These are phyloP conservation scores for Gasterosteus nipponicus DNA, from an alignment of 2,113 vertebrate species.

Conservation along the genomic window DNA sequence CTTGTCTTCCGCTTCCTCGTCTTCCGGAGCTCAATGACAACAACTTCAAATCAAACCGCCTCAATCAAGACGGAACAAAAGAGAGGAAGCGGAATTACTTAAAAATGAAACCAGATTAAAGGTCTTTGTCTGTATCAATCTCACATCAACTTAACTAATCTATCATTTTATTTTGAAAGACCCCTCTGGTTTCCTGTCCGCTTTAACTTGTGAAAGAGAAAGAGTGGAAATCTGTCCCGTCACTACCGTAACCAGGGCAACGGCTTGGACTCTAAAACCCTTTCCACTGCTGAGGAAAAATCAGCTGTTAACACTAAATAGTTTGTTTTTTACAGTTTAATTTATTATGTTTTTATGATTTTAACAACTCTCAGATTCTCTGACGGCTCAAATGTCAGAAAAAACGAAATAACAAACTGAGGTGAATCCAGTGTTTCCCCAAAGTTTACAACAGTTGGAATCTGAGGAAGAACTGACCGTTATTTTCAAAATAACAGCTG, in stretches of 20 bases:
- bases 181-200: neutral
- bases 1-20: too few relatives aligned
- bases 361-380: neutral
- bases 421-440: too few relatives aligned
- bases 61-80: neutral
- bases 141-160: neutral
- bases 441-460: too few relatives aligned
- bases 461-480: neutral
- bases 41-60: neutral
- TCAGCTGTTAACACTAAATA: constrained; percentile 29
- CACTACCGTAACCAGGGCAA: constrained; percentile 29
- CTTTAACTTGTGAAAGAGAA: neutral
- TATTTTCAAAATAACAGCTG: neutral
- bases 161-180: neutral
- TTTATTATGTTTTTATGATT: constrained; percentile 48
- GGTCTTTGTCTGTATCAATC: neutral
- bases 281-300: constrained; percentile 4
- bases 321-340: constrained; percentile 5
- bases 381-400: neutral
- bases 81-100: neutral
- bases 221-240: neutral
- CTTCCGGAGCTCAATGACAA: neutral
- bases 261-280: constrained; percentile 8
- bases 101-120: neutral
- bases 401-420: neutral